Percentiles rank a stretch among this genome's conserved stretches.
These are phyloP conservation scores for Okapia johnstoni DNA, from an alignment of 2,113 vertebrate genomes.

Conservation along the genomic window DNA sequence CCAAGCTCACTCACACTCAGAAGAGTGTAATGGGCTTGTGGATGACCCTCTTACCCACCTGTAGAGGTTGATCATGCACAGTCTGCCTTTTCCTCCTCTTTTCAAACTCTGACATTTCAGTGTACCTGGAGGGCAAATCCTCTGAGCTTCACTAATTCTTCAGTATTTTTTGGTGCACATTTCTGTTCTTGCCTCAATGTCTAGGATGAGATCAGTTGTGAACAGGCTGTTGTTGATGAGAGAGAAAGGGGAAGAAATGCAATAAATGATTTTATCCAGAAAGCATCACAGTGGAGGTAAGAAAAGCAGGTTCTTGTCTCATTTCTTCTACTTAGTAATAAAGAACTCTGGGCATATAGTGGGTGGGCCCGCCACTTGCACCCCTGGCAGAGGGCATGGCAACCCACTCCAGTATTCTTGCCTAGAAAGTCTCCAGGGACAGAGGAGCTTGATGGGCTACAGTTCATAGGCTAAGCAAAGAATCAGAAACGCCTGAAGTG, in stretches of 20 bases:
- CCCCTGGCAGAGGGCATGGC: neutral
- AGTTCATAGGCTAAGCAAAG: neutral
- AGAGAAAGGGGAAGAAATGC: neutral
- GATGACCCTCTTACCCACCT: neutral
- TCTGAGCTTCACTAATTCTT: neutral
- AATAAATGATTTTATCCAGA: neutral
- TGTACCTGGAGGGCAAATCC: neutral
- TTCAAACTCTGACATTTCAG: neutral
- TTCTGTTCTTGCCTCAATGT: neutral
- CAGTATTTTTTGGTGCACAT: neutral
- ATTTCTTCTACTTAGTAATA: neutral
- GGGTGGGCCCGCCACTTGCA: rapidly evolving
- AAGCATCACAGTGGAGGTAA: neutral
- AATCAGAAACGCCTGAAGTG: rapidly evolving
- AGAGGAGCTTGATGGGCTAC: neutral
- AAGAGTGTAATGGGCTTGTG: neutral
- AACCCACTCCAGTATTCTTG: neutral
- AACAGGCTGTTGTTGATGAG: neutral
- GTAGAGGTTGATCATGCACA: neutral
- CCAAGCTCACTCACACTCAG: neutral
- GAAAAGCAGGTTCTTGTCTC: neutral
- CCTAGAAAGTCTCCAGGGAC: neutral
- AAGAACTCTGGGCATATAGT: neutral
- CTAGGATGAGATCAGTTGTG: neutral
- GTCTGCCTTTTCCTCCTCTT: neutral